Percentiles rank a stretch among this genome's conserved stretches.
These are phyloP conservation scores for Onychorhynchus coronatus DNA, from an alignment of 2,113 vertebrate species.

Conservation along the genomic window DNA sequence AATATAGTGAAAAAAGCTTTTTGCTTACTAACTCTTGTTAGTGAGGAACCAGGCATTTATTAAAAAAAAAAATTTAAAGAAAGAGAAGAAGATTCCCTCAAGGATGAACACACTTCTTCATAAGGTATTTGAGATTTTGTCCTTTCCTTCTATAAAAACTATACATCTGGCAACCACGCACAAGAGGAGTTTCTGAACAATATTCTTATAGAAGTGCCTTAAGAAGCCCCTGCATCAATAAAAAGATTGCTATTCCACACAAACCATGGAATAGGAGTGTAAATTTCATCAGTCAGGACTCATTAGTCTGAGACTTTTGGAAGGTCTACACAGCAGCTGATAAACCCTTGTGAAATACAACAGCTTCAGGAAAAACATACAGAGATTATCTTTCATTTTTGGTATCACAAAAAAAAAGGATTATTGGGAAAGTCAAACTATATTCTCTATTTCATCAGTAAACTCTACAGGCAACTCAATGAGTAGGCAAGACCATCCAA, in stretches of 20 bases:
- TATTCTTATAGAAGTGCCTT: not conserved
- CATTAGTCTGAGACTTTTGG: not conserved
- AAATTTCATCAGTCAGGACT: not conserved
- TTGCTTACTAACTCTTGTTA: not conserved
- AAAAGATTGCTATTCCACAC: not conserved
- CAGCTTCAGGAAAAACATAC: not conserved
- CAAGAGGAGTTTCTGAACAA: not conserved
- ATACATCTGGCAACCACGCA: not conserved
- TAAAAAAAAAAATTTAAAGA: not conserved
- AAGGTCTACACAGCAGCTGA: not conserved
- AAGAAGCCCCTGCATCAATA: not conserved
- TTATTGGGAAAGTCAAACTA: not conserved
- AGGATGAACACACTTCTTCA: not conserved
- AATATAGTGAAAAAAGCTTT: not conserved
- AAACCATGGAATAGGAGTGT: not conserved
- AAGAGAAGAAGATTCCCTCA: not conserved
- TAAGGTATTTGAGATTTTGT: not conserved
- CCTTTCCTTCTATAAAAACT: not conserved
- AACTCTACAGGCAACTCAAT: not conserved
- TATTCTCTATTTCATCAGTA: not conserved
- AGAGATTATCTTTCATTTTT: not conserved
- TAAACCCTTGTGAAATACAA: not conserved
- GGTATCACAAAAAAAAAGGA: not conserved
- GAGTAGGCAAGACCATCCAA: not conserved
- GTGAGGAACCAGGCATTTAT: not conserved